phyloP scores from a whole-genome alignment of 2,797 vertebrate genomes.

The Pantherophis alleghaniensis region DNA sequence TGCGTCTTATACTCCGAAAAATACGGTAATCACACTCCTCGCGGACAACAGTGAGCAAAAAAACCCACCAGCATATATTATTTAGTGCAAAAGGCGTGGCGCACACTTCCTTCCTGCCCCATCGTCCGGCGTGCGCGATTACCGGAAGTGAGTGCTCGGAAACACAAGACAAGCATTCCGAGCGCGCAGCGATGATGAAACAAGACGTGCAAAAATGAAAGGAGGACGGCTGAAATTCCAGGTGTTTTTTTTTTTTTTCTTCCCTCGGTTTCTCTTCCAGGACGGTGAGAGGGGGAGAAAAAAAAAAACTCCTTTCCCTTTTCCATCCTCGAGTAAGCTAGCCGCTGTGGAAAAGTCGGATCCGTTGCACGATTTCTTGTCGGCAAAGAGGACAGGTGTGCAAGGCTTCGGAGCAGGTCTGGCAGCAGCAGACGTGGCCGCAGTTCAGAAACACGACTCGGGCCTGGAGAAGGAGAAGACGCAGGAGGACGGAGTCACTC shows the following conservation, averaged over 20 bases:
- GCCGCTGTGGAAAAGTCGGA: conserved; percentile 78
- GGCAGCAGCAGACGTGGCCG: conserved; percentile 93
- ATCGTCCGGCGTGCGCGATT: not conserved
- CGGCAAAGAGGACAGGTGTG: conserved; percentile 88
- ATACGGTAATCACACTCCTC: not conserved
- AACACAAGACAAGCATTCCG: not conserved
- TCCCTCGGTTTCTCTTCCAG: too few relatives aligned
- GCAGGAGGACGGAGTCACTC: not conserved
- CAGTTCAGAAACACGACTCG: conserved; percentile 90
- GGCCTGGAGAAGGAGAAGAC: conserved; percentile 71
- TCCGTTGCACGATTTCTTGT: conserved; percentile 74
- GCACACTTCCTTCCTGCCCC: not conserved
- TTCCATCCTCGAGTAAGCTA: conserved; percentile 44
- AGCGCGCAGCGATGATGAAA: not conserved
- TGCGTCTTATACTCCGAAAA: too few relatives aligned
- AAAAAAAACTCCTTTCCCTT: not conserved
- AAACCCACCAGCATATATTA: not conserved
- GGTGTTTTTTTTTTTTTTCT: too few relatives aligned
- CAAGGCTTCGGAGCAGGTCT: conserved; percentile 80
- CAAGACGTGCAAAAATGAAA: not conserved
- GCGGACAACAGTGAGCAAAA: not conserved
- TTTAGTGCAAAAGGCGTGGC: not conserved
- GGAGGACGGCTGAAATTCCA: not conserved
- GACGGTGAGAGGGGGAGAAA: too few relatives aligned
- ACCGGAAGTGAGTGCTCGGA: not conserved